phyloP scores from a whole-genome alignment of 1,140 invertebrate species.

The Drosophila sucinea region DNA sequence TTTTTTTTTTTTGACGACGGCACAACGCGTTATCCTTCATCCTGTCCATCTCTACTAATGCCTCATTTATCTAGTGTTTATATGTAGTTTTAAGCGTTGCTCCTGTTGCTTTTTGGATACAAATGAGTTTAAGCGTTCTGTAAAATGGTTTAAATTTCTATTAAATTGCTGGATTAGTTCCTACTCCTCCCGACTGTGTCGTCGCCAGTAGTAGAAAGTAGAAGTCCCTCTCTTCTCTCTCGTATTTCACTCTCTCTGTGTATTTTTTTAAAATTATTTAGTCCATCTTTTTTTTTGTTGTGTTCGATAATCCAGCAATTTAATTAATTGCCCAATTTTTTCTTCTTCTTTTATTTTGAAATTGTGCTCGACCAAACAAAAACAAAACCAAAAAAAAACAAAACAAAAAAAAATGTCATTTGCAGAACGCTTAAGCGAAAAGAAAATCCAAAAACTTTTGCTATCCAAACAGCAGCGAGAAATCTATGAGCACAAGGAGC shows the following conservation, averaged over 20 bases:
- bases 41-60: not conserved
- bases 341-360: conserved; percentile 70
- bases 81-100: conserved; percentile 30
- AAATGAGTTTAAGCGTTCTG: conserved; percentile 51
- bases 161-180: conserved; percentile 75
- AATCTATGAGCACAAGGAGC: conserved; percentile 60
- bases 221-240: not conserved
- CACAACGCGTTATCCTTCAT: conserved; percentile 41
- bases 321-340: conserved; percentile 78
- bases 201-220: conserved; percentile 50
- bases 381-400: conserved; percentile 33
- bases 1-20: conserved; percentile 55
- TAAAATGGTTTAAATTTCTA: conserved; percentile 28
- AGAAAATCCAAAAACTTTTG: conserved; percentile 66
- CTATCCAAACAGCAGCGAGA: conserved; percentile 63
- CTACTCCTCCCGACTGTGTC: conserved; percentile 52
- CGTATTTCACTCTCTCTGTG: conserved; percentile 20
- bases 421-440: conserved; percentile 81
- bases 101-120: conserved; percentile 34
- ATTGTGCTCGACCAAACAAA: conserved; percentile 58
- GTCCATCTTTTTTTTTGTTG: conserved; percentile 49
- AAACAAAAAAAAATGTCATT: conserved; percentile 60
- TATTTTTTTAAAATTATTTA: conserved; percentile 41
- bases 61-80: not conserved
- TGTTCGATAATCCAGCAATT: conserved; percentile 76